These are phyloP conservation scores for Therioaphis trifolii DNA, from an alignment of 2,888 invertebrate genomes.

Conservation along the genomic window DNA sequence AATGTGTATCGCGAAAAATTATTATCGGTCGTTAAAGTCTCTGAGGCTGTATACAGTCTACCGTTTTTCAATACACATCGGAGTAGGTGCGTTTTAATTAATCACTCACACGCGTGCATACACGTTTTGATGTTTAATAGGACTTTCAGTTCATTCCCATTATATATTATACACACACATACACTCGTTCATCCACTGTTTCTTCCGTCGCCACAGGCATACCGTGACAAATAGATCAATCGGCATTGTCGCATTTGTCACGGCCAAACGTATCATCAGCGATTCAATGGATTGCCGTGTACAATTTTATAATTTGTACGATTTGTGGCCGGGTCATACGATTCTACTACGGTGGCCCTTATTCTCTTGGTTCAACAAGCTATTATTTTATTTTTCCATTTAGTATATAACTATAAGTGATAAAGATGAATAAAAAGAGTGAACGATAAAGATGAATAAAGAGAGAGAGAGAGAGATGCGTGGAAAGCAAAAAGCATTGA, in stretches of 20 bases:
- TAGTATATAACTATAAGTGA: neutral
- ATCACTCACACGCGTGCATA: conserved; percentile 11
- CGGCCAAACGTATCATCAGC: conserved; percentile 27
- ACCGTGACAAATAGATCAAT: conserved; percentile 62
- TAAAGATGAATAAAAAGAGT: neutral
- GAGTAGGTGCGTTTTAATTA: conserved; percentile 33
- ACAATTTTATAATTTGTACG: conserved; percentile 3
- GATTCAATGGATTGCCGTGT: conserved; percentile 23
- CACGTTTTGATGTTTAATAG: conserved; percentile 41
- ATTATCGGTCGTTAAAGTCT: conserved; percentile 33
- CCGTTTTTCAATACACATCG: conserved; percentile 39
- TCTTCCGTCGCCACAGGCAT: conserved; percentile 61
- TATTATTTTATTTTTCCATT: conserved; percentile 31
- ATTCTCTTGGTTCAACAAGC: conserved; percentile 31
- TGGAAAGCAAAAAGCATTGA: neutral
- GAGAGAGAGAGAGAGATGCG: neutral
- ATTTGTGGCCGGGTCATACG: conserved; percentile 47
- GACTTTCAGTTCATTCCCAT: conserved; percentile 55
- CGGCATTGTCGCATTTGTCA: conserved; percentile 57
- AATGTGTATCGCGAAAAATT: neutral
- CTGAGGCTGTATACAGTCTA: conserved; percentile 1
- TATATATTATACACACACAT: conserved; percentile 11
- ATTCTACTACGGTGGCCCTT: conserved; percentile 61
- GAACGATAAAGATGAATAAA: too few relatives aligned
- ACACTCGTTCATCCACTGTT: conserved; percentile 1